A percentile compares a stretch with the other conserved stretches of the same genome.
Evolutionary conservation across 2,797 vertebrate genomes (phyloP).

Genomic region (Hozukius guyotensis): DNA sequence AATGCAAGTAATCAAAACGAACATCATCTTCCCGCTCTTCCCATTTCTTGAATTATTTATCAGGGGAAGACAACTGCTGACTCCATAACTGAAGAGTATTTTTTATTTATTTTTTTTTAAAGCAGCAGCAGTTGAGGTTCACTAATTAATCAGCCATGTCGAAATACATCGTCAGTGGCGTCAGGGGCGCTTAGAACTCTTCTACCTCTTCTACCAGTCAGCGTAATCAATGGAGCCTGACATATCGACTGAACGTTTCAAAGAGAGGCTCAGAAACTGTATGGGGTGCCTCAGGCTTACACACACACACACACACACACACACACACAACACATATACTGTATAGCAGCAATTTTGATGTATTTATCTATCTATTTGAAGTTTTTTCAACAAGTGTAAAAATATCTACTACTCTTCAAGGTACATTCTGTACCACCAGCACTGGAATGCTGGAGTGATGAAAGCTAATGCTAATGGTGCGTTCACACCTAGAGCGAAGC

Average conservation of each 20-base stretch:
- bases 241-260: background rate
- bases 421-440: no score
- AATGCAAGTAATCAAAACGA: constrained; percentile 53
- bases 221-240: constrained; percentile 34
- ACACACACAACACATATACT: background rate
- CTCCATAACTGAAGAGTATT: constrained; percentile 52
- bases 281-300: background rate
- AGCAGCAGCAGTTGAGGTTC: constrained; percentile 18
- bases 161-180: constrained; percentile 16
- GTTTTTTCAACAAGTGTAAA: no score
- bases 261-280: background rate
- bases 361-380: background rate
- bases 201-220: constrained; percentile 1
- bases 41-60: constrained; percentile 64
- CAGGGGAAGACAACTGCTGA: constrained; percentile 61
- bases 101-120: constrained; percentile 4
- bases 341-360: background rate
- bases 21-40: background rate
- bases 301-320: background rate
- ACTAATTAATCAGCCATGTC: constrained; percentile 55
- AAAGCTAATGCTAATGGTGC: no score
- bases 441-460: no score
- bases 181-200: constrained; percentile 14
- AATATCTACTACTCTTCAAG: no score
- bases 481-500: no score